phyloP scores from a whole-genome alignment of 2,797 vertebrate species.

The Pipistrellus nathusii region DNA sequence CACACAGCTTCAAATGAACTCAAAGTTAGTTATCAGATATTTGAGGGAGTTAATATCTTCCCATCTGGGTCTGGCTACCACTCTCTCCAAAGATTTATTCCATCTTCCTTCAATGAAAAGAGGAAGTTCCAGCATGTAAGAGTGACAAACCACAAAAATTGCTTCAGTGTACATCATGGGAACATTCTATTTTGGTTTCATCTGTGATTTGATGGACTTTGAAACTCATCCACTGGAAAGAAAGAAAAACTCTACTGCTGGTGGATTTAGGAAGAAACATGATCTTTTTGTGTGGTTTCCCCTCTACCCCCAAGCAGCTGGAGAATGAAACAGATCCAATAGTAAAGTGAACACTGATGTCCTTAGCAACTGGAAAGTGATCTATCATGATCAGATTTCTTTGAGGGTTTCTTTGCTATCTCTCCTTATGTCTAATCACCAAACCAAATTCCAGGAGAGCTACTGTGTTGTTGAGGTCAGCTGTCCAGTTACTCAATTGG shows the following conservation, averaged over 20 bases:
- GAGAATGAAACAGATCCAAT: neutral
- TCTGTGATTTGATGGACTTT: slow-evolving; percentile 16
- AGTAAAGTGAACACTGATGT: neutral
- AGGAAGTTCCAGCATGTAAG: neutral
- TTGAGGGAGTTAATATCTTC: neutral
- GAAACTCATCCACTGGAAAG: neutral
- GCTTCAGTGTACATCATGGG: neutral
- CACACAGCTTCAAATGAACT: neutral
- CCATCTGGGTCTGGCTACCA: neutral
- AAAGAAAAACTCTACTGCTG: neutral
- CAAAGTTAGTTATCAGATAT: neutral
- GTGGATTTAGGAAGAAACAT: neutral
- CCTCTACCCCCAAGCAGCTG: slow-evolving; percentile 16
- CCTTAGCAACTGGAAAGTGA: slow-evolving; percentile 13
- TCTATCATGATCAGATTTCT: neutral
- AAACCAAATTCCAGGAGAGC: neutral
- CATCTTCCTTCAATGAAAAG: neutral
- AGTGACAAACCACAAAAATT: neutral
- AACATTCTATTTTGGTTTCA: neutral
- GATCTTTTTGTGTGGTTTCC: neutral
- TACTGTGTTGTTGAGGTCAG: neutral
- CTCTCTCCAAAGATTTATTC: neutral
- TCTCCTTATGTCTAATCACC: neutral
- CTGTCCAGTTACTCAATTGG: neutral
- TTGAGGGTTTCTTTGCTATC: neutral